These are phyloP conservation scores for Calycopis cecrops DNA, from an alignment of 1,140 invertebrate genomes.

Conservation along the genomic window DNA sequence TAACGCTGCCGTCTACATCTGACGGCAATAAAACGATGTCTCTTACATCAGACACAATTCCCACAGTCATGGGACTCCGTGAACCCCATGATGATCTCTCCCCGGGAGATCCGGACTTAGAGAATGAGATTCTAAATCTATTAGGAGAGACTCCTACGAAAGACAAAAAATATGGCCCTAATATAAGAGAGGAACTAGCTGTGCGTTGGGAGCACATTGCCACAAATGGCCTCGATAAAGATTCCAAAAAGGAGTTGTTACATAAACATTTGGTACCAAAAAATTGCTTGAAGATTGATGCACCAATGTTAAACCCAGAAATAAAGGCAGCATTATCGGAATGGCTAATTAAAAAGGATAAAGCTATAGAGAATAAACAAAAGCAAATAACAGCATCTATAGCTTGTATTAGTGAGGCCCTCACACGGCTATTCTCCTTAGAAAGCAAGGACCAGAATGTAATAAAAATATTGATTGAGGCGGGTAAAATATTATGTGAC, in stretches of 20 bases:
- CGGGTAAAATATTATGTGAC: conserved; percentile 13
- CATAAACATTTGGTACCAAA: neutral
- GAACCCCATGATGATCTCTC: too few relatives aligned
- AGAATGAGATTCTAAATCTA: too few relatives aligned
- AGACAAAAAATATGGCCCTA: neutral
- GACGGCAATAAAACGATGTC: too few relatives aligned
- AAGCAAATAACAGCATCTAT: neutral
- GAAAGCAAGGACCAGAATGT: neutral
- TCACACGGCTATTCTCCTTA: neutral
- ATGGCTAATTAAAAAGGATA: neutral
- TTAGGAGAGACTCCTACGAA: too few relatives aligned
- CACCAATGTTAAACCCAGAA: conserved; percentile 9
- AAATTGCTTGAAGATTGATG: neutral
- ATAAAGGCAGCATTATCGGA: conserved; percentile 8
- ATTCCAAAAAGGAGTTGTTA: neutral
- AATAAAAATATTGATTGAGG: conserved; percentile 1
- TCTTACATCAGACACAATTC: too few relatives aligned
- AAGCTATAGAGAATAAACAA: neutral
- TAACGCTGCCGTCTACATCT: too few relatives aligned
- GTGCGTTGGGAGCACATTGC: neutral
- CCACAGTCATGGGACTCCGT: too few relatives aligned
- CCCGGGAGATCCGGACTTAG: too few relatives aligned
- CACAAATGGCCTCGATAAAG: neutral
- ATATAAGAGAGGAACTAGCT: neutral
- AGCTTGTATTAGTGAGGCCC: too few relatives aligned